Evolutionary conservation across 2,797 vertebrate genomes (phyloP).

Genomic region (Acanthis flammea): DNA sequence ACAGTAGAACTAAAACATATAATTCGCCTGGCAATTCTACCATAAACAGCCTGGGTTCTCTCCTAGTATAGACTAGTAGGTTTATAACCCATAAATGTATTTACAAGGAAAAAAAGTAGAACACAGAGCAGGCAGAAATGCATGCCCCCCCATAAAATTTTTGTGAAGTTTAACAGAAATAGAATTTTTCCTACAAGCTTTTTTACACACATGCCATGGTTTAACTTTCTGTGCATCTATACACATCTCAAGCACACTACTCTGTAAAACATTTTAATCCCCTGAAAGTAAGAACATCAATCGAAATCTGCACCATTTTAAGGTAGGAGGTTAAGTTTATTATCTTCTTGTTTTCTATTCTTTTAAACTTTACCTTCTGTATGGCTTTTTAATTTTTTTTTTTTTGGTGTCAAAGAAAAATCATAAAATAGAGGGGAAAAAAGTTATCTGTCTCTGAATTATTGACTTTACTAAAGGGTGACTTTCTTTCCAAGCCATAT

Average conservation of each 20-base stretch:
- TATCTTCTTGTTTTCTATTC: background rate
- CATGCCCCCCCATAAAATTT: background rate
- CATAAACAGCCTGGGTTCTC: background rate
- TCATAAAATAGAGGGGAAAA: background rate
- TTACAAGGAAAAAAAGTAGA: background rate
- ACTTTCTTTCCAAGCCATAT: slow-evolving; percentile 18
- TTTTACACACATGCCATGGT: background rate
- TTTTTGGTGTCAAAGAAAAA: background rate
- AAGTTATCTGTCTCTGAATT: background rate
- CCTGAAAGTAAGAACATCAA: background rate
- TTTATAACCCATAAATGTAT: background rate
- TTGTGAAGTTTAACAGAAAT: background rate
- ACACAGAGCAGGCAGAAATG: background rate
- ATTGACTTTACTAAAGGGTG: background rate
- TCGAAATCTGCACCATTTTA: background rate
- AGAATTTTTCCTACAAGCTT: background rate
- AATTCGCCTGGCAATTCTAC: background rate
- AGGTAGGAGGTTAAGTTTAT: background rate
- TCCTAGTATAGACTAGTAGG: background rate
- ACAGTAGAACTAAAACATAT: slow-evolving; percentile 19
- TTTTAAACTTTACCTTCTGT: background rate
- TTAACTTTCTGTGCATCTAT: background rate
- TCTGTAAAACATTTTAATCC: background rate
- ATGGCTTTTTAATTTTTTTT: background rate
- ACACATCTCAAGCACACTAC: background rate